Evolutionary conservation across 2,113 vertebrate species (phyloP).

Genomic region (Xenotilapia longispinis): DNA sequence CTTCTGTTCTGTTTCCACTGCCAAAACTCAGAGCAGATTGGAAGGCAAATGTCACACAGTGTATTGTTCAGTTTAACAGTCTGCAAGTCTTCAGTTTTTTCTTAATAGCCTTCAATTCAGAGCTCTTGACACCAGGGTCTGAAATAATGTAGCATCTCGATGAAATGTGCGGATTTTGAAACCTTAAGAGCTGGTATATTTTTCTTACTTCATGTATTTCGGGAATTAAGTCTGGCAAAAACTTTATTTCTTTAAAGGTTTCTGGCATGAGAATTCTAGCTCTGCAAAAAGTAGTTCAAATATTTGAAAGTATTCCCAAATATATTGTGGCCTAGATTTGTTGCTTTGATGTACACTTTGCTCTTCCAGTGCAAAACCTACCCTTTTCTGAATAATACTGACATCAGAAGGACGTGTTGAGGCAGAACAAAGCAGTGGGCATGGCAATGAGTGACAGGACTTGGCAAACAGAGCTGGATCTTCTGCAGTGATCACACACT

Average conservation of each 20-base stretch:
- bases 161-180: background rate
- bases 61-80: slow-evolving; percentile 11
- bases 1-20: slow-evolving; percentile 25
- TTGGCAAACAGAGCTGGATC: slow-evolving; percentile 46
- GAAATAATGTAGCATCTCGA: background rate
- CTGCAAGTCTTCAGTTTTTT: background rate
- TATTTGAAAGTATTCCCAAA: slow-evolving; percentile 14
- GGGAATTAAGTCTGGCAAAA: background rate
- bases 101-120: background rate
- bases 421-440: slow-evolving; percentile 42
- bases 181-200: background rate
- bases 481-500: slow-evolving; percentile 56
- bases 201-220: background rate
- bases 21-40: slow-evolving; percentile 37
- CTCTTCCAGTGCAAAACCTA: background rate
- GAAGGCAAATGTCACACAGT: slow-evolving; percentile 25
- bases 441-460: slow-evolving; percentile 47
- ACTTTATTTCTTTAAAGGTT: background rate
- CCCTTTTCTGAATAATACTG: slow-evolving; percentile 13
- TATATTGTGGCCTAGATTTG: slow-evolving; percentile 18
- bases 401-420: slow-evolving; percentile 30
- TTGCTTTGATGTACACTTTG: slow-evolving; percentile 21
- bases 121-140: background rate
- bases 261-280: background rate
- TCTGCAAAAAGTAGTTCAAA: background rate